Percentiles rank a stretch among this genome's conserved stretches.
Evolutionary conservation across 2,888 invertebrate genomes (phyloP).

Genomic region (Lasiommata megera): DNA sequence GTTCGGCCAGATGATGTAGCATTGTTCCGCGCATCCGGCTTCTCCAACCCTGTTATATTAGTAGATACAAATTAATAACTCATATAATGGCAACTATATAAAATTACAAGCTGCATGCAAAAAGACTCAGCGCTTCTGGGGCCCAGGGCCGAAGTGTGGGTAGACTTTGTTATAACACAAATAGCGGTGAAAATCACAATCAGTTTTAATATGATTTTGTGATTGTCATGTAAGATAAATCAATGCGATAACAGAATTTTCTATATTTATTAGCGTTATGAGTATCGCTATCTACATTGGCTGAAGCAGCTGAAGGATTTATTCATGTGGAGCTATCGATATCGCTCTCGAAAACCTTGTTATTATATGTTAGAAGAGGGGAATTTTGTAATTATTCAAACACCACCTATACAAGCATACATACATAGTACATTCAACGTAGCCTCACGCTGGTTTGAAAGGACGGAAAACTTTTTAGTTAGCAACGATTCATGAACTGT

Average conservation of each 20-base stretch:
- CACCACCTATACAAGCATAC: too few species aligned
- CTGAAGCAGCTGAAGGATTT: constrained; percentile 1
- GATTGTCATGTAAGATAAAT: constrained; percentile 19
- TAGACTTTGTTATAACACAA: constrained; percentile 5
- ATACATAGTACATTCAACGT: background rate
- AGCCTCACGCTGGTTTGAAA: background rate
- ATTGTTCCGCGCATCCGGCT: constrained; percentile 64
- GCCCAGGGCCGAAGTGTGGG: background rate
- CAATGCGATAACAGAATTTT: constrained; percentile 1
- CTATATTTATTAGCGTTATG: constrained; percentile 6
- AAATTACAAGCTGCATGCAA: background rate
- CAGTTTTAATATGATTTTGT: constrained; percentile 2
- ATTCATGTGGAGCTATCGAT: constrained; percentile 1
- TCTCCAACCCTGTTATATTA: constrained; percentile 73
- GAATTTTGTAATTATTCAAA: background rate
- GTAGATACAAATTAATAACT: constrained; percentile 50
- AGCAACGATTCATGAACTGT: background rate
- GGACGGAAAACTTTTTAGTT: too few species aligned
- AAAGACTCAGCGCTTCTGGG: background rate
- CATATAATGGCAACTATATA: background rate
- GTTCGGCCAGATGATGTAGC: constrained; percentile 63
- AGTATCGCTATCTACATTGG: constrained; percentile 7
- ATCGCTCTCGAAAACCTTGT: background rate
- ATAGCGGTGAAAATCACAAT: background rate
- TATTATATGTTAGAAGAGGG: background rate